phyloP scores from a whole-genome alignment of 2,113 vertebrate genomes.

The Nothobranchius furzeri region DNA sequence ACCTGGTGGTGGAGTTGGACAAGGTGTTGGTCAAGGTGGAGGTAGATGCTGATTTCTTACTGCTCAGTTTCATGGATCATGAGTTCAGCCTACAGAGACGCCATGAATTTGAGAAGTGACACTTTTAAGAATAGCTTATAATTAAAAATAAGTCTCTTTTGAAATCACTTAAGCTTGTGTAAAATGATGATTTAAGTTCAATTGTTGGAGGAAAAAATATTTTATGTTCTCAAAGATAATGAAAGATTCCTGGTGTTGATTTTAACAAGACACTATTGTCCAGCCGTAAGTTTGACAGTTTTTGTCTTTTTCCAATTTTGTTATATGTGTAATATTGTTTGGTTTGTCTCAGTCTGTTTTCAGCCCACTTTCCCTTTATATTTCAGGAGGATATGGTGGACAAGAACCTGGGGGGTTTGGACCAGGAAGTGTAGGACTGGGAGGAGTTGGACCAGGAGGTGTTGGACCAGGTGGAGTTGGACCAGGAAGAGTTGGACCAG shows the following conservation, averaged over 20 bases:
- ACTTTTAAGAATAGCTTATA: neutral
- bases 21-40: slow-evolving; percentile 55
- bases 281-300: neutral
- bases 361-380: neutral
- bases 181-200: slow-evolving; percentile 8
- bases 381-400: slow-evolving; percentile 36
- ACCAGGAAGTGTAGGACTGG: slow-evolving; percentile 24
- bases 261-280: slow-evolving; percentile 17
- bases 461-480: slow-evolving; percentile 27
- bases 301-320: neutral
- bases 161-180: slow-evolving; percentile 11
- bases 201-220: slow-evolving; percentile 8
- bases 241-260: slow-evolving; percentile 24
- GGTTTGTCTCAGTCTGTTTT: neutral
- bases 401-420: slow-evolving; percentile 18
- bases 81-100: neutral
- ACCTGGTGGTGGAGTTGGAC: slow-evolving; percentile 48
- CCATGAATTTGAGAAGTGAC: neutral
- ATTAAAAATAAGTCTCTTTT: neutral
- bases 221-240: neutral
- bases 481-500: slow-evolving; percentile 20
- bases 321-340: neutral
- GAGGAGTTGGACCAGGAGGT: slow-evolving; percentile 37
- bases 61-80: neutral
- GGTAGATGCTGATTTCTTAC: slow-evolving; percentile 25